Evolutionary conservation across 2,113 vertebrate species (phyloP).

Genomic region (Mola mola): DNA sequence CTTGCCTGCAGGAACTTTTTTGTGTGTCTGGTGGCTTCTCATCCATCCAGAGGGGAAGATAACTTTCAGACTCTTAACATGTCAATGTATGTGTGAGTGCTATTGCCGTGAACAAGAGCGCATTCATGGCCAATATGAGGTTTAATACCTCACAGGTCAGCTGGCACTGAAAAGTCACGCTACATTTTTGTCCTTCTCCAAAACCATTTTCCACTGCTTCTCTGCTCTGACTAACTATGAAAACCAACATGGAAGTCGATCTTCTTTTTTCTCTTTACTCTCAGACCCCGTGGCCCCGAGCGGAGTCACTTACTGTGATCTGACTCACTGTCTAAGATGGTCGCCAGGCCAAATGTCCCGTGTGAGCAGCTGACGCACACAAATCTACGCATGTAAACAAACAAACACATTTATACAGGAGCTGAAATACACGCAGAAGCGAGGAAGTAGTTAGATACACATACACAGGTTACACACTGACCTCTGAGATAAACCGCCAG

Average conservation of each 20-base stretch:
- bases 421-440: neutral
- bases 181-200: conserved; percentile 29
- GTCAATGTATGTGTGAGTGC: too few species aligned
- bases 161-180: neutral
- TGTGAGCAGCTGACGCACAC: conserved; percentile 37
- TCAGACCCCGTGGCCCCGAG: conserved; percentile 63
- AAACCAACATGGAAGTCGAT: conserved; percentile 71
- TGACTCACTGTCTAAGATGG: conserved; percentile 76
- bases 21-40: too few species aligned
- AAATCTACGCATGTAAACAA: conserved; percentile 21
- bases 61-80: too few species aligned
- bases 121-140: too few species aligned
- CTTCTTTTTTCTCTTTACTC: conserved; percentile 44
- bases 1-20: too few species aligned
- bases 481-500: too few species aligned
- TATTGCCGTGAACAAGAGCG: too few species aligned
- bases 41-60: too few species aligned
- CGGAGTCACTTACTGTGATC: conserved; percentile 70
- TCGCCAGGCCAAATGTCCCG: conserved; percentile 34
- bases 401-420: conserved; percentile 10
- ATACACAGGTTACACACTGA: neutral
- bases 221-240: conserved; percentile 77
- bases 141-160: too few species aligned
- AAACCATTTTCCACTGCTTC: conserved; percentile 71
- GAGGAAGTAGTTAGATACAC: neutral